Evolutionary conservation across 2,888 invertebrate genomes (phyloP), one percentile per base, ranked within the genome.

Genomic region (Chorisops tibialis): DNA sequence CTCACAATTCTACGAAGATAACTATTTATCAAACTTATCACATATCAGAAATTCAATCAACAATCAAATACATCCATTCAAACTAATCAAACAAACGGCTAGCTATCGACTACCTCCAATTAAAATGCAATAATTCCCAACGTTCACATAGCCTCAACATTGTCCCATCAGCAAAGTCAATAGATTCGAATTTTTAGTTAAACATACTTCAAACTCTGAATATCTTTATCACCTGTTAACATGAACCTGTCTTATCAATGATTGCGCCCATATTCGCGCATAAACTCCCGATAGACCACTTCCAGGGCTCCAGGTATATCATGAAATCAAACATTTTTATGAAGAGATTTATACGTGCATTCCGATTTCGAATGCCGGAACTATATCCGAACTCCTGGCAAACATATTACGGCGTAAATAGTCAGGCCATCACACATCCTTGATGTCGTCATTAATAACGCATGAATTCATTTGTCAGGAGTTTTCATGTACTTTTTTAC

Each of bases 401-500:
- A 30, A 30, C 30, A 30, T 30, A 30, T 30, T 30, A 30, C 30
- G 30, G 30, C 30, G 9, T 9, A 30, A 30, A 30, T 30, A 30
- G 30, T 30, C 30, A 30, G 30, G 30, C 30, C 30, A 30, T 30
- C 30, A 30, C 30, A 30, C 30, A 30, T 56, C 58, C 61, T 58
- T 61, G 61, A 64, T 61, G 61, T 24, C 47, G 45, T 58, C 64
- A 61, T 64, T 64, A 64, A 64, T 64, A 64, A 64, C 64, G 61
- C 61, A 64, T 61, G 64, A 64, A 64, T 64, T 61, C 64, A 64
- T 64, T 64, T 64, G 64, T 64, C 61, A 64, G 64, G 49, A 45
- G 58, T 64, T 56, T 64, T 61, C 61, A 64, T 64, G 64, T 64
- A 58, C 61, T 64, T 64, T 56, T 63, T 64, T 64, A 64, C 64